Conservation (phyloP, 2,888 invertebrate genomes). For the Phortica magna region DNA sequence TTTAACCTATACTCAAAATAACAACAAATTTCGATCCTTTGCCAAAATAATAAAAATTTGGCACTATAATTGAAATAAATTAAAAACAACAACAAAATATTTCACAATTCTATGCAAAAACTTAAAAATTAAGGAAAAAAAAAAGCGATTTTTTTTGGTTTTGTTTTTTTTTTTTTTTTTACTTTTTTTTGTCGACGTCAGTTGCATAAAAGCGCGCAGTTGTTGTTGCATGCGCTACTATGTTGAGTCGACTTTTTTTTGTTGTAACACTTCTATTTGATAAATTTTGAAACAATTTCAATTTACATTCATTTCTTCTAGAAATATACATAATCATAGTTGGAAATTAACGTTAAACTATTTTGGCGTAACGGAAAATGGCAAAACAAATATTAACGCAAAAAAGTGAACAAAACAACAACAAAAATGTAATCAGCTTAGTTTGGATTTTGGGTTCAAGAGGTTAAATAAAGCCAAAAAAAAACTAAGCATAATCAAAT, state of each 20-base stretch:
- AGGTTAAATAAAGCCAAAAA: too few species aligned
- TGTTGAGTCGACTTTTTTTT: slow-evolving; percentile 34
- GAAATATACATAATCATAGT: too few species aligned
- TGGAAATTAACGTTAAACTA: too few species aligned
- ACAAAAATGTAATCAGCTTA: too few species aligned
- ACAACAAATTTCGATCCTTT: neutral
- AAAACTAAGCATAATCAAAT: too few species aligned
- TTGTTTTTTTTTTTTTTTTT: slow-evolving; percentile 34
- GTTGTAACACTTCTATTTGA: slow-evolving; percentile 35
- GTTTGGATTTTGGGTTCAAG: too few species aligned
- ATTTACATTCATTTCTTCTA: neutral
- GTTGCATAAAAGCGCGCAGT: neutral
- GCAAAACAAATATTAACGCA: too few species aligned
- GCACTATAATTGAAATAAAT: slow-evolving; percentile 26
- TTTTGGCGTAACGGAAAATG: too few species aligned
- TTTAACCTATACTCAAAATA: neutral
- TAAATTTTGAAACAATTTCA: slow-evolving; percentile 17
- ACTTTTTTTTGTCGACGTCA: slow-evolving; percentile 44
- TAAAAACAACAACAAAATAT: slow-evolving; percentile 36
- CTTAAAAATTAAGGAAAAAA: slow-evolving; percentile 18
- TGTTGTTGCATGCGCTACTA: slow-evolving; percentile 46
- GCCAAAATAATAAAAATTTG: slow-evolving; percentile 11
- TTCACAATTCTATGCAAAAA: slow-evolving; percentile 47
- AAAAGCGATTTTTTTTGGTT: slow-evolving; percentile 36
- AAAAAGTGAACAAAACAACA: too few species aligned